Percentiles rank a stretch among this genome's conserved stretches.
These are phyloP conservation scores for Zenarchopterus dispar DNA, from an alignment of 2,797 vertebrate species.

Conservation along the genomic window DNA sequence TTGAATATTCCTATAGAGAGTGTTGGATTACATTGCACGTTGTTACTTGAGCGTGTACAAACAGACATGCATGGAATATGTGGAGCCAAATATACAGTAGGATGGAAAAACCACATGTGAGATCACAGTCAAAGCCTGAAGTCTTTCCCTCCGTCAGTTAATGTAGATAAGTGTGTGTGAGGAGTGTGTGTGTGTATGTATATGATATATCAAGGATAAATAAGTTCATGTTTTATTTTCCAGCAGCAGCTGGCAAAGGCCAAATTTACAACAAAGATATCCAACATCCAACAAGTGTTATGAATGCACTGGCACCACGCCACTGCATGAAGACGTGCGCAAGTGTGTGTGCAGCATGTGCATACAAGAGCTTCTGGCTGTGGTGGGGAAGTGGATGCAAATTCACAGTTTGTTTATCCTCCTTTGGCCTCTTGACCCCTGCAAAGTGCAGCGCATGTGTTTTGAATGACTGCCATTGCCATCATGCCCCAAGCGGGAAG, in stretches of 20 bases:
- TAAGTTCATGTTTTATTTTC: slow-evolving; percentile 6
- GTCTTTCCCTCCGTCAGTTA: slow-evolving; percentile 20
- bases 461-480: slow-evolving; percentile 27
- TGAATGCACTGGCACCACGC: not conserved
- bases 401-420: slow-evolving; percentile 63
- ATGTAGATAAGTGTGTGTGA: slow-evolving; percentile 4
- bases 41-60: slow-evolving; percentile 69
- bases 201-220: slow-evolving; percentile 1
- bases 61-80: slow-evolving; percentile 68
- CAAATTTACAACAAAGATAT: slow-evolving; percentile 24
- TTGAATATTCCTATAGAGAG: slow-evolving; percentile 57
- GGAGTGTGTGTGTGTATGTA: not conserved
- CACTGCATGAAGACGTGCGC: slow-evolving; percentile 9
- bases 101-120: slow-evolving; percentile 25
- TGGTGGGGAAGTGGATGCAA: slow-evolving; percentile 26
- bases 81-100: slow-evolving; percentile 34
- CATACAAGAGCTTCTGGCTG: slow-evolving; percentile 6
- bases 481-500: not conserved
- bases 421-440: slow-evolving; percentile 50
- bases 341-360: slow-evolving; percentile 10
- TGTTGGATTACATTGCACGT: slow-evolving; percentile 58
- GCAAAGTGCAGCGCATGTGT: slow-evolving; percentile 32
- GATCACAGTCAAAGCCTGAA: not conserved
- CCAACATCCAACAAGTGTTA: not conserved
- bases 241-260: slow-evolving; percentile 22